phyloP scores from a whole-genome alignment of 2,888 invertebrate genomes.

The Macaria notata region DNA sequence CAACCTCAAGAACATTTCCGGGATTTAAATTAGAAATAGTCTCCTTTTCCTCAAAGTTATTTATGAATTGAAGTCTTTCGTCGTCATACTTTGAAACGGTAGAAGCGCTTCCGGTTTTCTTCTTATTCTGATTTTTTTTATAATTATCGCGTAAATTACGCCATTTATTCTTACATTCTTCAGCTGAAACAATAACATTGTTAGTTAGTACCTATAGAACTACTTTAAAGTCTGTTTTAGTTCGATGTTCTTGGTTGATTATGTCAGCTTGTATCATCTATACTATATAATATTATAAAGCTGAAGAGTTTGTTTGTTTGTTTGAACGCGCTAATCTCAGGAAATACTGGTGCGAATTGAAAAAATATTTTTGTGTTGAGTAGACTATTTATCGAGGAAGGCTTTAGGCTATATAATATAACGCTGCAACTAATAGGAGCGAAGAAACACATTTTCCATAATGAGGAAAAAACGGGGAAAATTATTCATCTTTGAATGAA shows the following conservation, averaged over 20 bases:
- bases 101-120: constrained; percentile 22
- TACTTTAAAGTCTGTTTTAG: constrained; percentile 21
- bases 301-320: too few species aligned
- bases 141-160: constrained; percentile 24
- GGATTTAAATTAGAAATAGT: constrained; percentile 20
- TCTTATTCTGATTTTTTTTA: constrained; percentile 25
- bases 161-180: constrained; percentile 25
- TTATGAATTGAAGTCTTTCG: constrained; percentile 25
- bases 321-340: too few species aligned
- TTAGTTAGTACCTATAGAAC: constrained; percentile 24
- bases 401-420: too few species aligned
- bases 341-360: too few species aligned
- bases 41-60: constrained; percentile 23
- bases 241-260: constrained; percentile 18
- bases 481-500: too few species aligned
- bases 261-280: constrained; percentile 21
- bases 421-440: too few species aligned
- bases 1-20: constrained; percentile 24
- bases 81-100: constrained; percentile 25
- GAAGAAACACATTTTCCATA: too few species aligned
- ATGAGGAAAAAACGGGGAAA: too few species aligned
- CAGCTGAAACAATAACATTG: constrained; percentile 22
- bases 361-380: too few species aligned
- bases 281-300: too few species aligned
- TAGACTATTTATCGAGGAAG: too few species aligned